Evolutionary conservation across 2,888 invertebrate species (phyloP), one percentile per base, ranked within the genome.

Genomic region (Artemia sinica): DNA sequence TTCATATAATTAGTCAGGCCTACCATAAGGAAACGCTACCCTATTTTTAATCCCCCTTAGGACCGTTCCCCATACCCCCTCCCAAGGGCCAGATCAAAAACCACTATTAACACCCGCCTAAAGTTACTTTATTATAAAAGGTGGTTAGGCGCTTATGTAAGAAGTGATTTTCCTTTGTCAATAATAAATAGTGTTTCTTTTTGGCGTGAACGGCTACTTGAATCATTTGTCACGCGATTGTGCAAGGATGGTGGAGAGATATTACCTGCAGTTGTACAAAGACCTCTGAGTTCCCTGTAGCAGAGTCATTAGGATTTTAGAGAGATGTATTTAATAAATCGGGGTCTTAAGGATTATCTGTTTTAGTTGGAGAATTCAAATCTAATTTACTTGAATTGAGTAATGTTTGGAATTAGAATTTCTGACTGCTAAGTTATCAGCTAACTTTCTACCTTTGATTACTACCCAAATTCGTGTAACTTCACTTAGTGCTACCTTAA

Each of bases 211-310:
- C 9, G 58, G 58, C 10, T 58, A 58, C 18, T 9, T 58, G 58
- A 58, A 58, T 58, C 58, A 18, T 10, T 58, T 58, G 58, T 58
- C 10, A 58, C 10, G 10, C 58, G 58, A 58, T 58, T 58, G 58
- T 8, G 9, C 18, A 58, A 10, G 9, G 58, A 9, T 10, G 1
- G 58, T 58, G 8, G 14, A 14, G 58, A 58, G 10, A 8, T 58
- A 58, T 58, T 58, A 58, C 58, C 10, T 58, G 58, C 8, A 58
- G 58, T 58, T 58, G 58, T 10, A 58, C 8, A 58, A 8, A 58
- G 58, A 58, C 58, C 58, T 18, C 58, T 10, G 18, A 58, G 10
- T 9, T 58, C 58, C 58, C 58, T 1, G 58, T 9, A 58, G 58
- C 8, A 9, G 58, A 58, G 58, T 58, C 58, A 10, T 9, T 58